Percentiles rank a stretch among this genome's conserved stretches.
Conservation (phyloP, 2,888 invertebrate genomes). For the Limulus polyphemus region DNA sequence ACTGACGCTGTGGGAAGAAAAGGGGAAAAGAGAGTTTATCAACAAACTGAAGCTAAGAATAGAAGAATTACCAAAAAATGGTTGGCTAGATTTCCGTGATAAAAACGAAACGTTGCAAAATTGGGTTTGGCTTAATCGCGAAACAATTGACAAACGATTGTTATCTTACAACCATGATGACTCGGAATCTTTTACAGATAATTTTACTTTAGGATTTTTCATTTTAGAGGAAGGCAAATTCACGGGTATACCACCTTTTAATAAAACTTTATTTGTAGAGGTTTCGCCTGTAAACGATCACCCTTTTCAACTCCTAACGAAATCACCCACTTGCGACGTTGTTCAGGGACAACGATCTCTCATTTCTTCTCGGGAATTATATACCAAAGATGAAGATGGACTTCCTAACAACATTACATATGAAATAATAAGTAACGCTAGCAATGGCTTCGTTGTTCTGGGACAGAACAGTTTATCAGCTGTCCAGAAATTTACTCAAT, state of each 20-base stretch:
- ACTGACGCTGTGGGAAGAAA: conserved; percentile 24
- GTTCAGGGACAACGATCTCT: conserved; percentile 53
- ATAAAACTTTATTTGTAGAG: conserved; percentile 64
- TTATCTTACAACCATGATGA: conserved; percentile 72
- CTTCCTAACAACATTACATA: conserved; percentile 65
- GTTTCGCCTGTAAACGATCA: conserved; percentile 85
- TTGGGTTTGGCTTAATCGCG: conserved; percentile 11
- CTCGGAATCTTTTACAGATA: conserved; percentile 66
- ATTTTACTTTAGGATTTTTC: conserved; percentile 59
- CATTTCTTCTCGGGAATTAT: conserved; percentile 48
- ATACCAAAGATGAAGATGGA: conserved; percentile 79
- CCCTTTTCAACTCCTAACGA: conserved; percentile 64
- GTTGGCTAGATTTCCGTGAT: conserved; percentile 15
- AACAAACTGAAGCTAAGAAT: conserved; percentile 18
- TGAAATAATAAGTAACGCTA: conserved; percentile 67
- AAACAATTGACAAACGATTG: conserved; percentile 16
- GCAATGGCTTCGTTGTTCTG: conserved; percentile 32
- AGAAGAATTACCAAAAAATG: conserved; percentile 10
- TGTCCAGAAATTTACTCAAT: conserved; percentile 34
- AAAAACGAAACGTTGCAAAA: conserved; percentile 8
- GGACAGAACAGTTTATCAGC: conserved; percentile 23
- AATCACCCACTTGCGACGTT: conserved; percentile 65
- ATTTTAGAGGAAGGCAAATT: conserved; percentile 44
- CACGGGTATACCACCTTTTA: conserved; percentile 57
- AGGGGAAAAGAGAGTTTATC: conserved; percentile 20